Conservation (phyloP, 2,888 invertebrate species). For the Trachelus iudaicus region DNA sequence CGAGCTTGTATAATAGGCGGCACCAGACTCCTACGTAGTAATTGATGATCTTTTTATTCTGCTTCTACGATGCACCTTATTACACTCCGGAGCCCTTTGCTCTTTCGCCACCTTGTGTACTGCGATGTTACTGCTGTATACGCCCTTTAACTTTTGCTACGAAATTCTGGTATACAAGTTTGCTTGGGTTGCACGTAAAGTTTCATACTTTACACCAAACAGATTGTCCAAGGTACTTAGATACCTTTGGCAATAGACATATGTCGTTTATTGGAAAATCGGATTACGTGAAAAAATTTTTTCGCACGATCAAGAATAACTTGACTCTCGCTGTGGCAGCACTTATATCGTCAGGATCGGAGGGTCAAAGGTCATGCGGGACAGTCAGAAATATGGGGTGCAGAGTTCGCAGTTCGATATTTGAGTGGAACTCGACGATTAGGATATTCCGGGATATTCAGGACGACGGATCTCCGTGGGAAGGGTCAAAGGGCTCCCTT, state of each 20-base stretch:
- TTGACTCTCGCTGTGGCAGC: neutral
- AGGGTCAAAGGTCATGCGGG: neutral
- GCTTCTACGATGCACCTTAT: slow-evolving; percentile 50
- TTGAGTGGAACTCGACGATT: neutral
- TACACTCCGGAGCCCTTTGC: slow-evolving; percentile 20
- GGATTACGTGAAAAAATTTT: neutral
- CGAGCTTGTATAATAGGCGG: slow-evolving; percentile 33
- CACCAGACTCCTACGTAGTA: slow-evolving; percentile 36
- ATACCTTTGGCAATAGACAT: neutral
- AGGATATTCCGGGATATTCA: neutral
- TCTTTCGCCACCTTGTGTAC: neutral
- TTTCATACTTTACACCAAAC: neutral
- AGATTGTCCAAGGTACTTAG: neutral
- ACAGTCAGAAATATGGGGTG: neutral
- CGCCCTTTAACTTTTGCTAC: neutral
- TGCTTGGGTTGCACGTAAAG: neutral
- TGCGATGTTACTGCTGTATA: neutral
- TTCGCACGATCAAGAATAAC: neutral
- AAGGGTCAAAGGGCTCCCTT: neutral
- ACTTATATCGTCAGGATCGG: neutral
- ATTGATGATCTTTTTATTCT: slow-evolving; percentile 60
- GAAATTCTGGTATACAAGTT: neutral
- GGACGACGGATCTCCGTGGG: neutral
- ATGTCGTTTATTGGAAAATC: neutral
- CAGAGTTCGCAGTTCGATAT: neutral